Base-by-base conservation (phyloP, 2,888 invertebrate genomes). In the Cephus rjabovi region DNA sequence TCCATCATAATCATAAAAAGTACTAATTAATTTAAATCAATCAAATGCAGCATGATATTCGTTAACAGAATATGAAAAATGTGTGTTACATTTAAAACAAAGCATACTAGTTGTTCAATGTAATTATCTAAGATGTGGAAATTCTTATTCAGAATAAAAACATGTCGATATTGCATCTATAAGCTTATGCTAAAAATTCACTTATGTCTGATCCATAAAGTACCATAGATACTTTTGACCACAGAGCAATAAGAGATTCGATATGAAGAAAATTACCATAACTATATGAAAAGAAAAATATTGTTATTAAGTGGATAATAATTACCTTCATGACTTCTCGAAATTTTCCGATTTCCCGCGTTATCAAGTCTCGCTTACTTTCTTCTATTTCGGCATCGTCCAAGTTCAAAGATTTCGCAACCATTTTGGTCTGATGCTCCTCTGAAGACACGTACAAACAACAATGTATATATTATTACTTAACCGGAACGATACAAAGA, bases 311-410 rank as follows among this genome's bases (percentile, higher is more conserved):
- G 34, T 71, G 71, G 79, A 82, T 40, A 81, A 83, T 83, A 86
- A 93, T 94, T 95, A 97, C 97, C 97, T 98, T 98, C 96, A 98
- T 98, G 85, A 97, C 97, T 93, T 98, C 98, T 82, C 99, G 95
- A 93, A 99, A 99, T 93, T 98, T 98, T 87, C 97, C 97, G 92
- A 99, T 99, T 94, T 99, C 99, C 87, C 98, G 95, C 89, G 97
- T 98, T 86, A 99, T 99, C 86, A 99, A 94, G 92, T 98, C 98
- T 75, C 98, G 95, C 92, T 98, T 98, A 90, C 98, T 98, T 92
- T 98, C 98, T 90, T 99, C 99, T 81, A 98, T 95, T 91, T 97
- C 98, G 40, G 96, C 96, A 88, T 97, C 97, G 86, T 96, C 96
- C 56, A 97, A 93, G 77, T 91, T 91, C 79, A 91, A 85, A 33